A percentile compares a stretch with the other conserved stretches of the same genome.
These are phyloP conservation scores for Cyphomyrus plagiostoma DNA, from an alignment of 2,113 vertebrate species.

Conservation along the genomic window DNA sequence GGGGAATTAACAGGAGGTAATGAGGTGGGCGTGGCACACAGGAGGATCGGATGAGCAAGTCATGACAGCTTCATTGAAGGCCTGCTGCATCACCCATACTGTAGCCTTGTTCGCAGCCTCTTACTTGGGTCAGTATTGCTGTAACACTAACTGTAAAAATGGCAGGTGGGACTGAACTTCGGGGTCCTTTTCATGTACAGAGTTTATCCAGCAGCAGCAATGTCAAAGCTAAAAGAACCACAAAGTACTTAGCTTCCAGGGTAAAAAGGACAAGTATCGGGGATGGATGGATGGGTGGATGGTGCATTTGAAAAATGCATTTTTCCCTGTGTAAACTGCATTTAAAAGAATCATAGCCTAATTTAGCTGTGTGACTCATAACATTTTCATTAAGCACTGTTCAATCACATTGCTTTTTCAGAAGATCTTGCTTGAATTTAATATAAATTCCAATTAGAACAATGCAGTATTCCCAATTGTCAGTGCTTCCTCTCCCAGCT, in stretches of 20 bases:
- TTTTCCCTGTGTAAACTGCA: background rate
- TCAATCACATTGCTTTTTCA: background rate
- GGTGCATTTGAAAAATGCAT: background rate
- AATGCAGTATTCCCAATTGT: background rate
- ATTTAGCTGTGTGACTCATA: background rate
- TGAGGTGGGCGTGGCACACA: too few species aligned
- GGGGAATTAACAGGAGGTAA: too few species aligned
- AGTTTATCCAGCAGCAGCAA: background rate
- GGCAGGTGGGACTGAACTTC: background rate
- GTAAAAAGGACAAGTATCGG: background rate
- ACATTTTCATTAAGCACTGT: background rate
- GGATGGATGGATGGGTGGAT: background rate
- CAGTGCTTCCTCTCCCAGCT: background rate
- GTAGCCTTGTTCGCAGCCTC: background rate
- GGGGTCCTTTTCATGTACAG: background rate
- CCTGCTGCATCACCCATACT: background rate
- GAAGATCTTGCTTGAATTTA: background rate
- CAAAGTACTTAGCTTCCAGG: background rate
- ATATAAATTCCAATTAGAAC: slow-evolving; percentile 4
- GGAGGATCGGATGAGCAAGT: too few species aligned
- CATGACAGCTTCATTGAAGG: background rate
- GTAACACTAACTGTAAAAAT: background rate
- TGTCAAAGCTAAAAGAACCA: background rate
- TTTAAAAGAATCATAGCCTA: background rate
- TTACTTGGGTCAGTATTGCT: background rate